phyloP scores from a whole-genome alignment of 2,113 vertebrate genomes.

The Lophius piscatorius region DNA sequence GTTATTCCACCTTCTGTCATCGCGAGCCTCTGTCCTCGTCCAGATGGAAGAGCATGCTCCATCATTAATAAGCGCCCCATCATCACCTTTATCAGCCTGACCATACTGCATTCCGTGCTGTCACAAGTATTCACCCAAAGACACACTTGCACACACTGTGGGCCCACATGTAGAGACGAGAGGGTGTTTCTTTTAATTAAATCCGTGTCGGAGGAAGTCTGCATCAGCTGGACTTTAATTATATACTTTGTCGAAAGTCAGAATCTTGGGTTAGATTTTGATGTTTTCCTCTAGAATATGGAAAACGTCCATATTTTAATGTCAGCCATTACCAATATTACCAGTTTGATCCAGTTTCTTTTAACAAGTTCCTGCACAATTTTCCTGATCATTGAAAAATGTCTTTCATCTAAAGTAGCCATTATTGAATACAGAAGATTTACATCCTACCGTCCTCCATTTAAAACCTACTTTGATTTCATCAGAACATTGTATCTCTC shows the following conservation, averaged over 20 bases:
- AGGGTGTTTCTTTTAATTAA: constrained; percentile 37
- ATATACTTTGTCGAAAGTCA: constrained; percentile 29
- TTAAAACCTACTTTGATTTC: too few species aligned
- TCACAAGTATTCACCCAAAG: constrained; percentile 14
- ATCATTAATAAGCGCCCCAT: constrained; percentile 73
- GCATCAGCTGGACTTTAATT: constrained; percentile 41
- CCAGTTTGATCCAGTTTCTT: background rate
- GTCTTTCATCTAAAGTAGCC: background rate
- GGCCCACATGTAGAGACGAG: constrained; percentile 41
- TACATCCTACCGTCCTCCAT: too few species aligned
- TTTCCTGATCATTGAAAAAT: background rate
- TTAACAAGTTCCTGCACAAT: background rate
- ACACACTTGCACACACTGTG: background rate
- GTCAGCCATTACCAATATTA: background rate
- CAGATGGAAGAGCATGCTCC: constrained; percentile 52
- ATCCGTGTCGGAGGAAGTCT: constrained; percentile 13
- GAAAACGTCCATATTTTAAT: background rate
- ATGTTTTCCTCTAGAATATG: constrained; percentile 9
- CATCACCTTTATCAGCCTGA: constrained; percentile 68
- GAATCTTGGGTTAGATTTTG: constrained; percentile 15
- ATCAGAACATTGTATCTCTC: too few species aligned
- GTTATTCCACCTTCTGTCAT: constrained; percentile 64
- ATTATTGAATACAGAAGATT: background rate
- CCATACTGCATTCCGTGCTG: constrained; percentile 54
- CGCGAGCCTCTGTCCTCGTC: constrained; percentile 69